These are phyloP conservation scores for Trisateles emortualis DNA, from an alignment of 2,888 invertebrate genomes.

Conservation along the genomic window DNA sequence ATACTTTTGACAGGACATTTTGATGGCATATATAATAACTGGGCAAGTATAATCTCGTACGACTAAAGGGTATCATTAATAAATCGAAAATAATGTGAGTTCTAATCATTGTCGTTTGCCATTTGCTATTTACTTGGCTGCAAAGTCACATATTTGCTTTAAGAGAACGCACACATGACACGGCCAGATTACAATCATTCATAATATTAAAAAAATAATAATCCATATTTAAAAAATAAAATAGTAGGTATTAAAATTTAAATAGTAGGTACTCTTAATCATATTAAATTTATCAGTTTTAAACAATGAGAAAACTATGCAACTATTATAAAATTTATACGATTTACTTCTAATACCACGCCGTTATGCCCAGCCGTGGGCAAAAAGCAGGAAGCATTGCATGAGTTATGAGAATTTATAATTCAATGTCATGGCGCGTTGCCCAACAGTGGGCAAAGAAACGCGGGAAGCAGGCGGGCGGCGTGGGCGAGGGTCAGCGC, in stretches of 20 bases:
- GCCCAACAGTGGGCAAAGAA: conserved; percentile 63
- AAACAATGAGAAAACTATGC: too few species aligned
- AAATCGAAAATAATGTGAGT: too few species aligned
- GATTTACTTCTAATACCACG: background rate
- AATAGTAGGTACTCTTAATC: too few species aligned
- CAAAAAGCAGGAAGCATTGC: background rate
- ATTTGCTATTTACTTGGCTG: too few species aligned
- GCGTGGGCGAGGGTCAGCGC: conserved; percentile 70
- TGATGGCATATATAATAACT: too few species aligned
- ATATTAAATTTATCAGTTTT: too few species aligned
- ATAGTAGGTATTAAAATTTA: background rate
- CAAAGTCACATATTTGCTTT: too few species aligned
- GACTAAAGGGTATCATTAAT: too few species aligned
- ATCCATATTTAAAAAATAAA: background rate
- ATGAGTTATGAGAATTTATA: conserved; percentile 15
- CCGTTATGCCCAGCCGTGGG: conserved; percentile 5
- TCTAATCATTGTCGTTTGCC: too few species aligned
- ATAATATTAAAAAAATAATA: background rate
- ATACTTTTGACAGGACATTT: too few species aligned
- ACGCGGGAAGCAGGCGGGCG: conserved; percentile 54
- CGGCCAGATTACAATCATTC: background rate
- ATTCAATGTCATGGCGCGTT: conserved; percentile 29
- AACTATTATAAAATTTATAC: background rate
- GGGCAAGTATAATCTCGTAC: too few species aligned
- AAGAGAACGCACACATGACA: too few species aligned